Evolutionary conservation across 1,140 invertebrate species (phyloP), one percentile per base, ranked within the genome.

Genomic region (Drosophila ambigua): DNA sequence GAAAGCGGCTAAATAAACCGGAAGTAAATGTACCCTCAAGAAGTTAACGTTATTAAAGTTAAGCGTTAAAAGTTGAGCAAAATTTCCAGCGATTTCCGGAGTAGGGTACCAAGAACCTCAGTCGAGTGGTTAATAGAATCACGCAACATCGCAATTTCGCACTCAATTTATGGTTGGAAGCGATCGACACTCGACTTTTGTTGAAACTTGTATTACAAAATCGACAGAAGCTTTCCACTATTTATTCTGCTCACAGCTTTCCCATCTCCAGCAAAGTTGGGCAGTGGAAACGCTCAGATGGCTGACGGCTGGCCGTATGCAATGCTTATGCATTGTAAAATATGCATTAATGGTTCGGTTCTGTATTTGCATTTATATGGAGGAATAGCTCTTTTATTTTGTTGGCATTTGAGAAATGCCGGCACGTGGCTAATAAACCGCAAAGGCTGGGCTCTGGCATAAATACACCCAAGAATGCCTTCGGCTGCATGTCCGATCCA

Each of bases 351-450:
- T 82, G 61, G 58, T 45, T 58, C 43, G 61, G 58, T 45, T 58
- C 43, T 64, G 73, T 74, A 60, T 85, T 85, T 82, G 82, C 81
- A 85, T 85, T 87, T 87, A 87, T 71, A 87, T 85, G 78, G 54
- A 78, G 75, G 54, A 78, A 75, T 82, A 63, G 53, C 64, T 39
- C 4, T 62, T 62, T 63, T 69, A 45, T 59, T 61, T 49, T 54
- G 52, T 31, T 48, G 46, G 51, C 60, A 63, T 61, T 75, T 23
- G 50, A 43, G 63, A 50, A 55, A 82, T 87, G 65, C 62, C 55
- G 57, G 69, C 78, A 87, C 83, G 81, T 80, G 77, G 64, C 65
- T 73, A 82, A 82, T 85, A 72, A 87, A 68, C 31, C 51, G 57
- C 60, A 58, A 59, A 73, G 51, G 65, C 52, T 43, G 64, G 15